Evolutionary conservation across 2,888 invertebrate genomes (phyloP).

Genomic region (Apoda limacodes): DNA sequence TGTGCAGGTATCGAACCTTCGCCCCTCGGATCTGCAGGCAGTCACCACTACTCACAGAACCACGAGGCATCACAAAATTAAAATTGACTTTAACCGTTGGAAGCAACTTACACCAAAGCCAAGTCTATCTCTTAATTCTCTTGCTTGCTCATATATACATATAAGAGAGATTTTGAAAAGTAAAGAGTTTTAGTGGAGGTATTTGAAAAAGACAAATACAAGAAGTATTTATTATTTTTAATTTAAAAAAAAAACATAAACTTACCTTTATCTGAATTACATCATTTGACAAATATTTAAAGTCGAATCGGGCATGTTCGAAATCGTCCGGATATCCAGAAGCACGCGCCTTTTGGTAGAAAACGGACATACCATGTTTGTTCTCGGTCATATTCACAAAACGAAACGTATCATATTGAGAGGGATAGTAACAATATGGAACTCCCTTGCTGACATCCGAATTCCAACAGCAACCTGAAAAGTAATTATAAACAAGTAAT

Average conservation of each 20-base stretch:
- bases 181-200: no score
- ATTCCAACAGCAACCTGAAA: slow-evolving; percentile 79
- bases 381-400: slow-evolving; percentile 72
- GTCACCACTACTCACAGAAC: no score
- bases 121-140: no score
- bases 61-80: no score
- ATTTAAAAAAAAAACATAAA: not conserved
- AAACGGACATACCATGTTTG: slow-evolving; percentile 70
- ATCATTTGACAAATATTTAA: slow-evolving; percentile 72
- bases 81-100: no score
- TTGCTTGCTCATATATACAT: no score
- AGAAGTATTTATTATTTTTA: not conserved
- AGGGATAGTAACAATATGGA: slow-evolving; percentile 82
- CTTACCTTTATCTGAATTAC: slow-evolving; percentile 76
- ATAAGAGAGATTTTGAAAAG: no score
- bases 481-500: no score
- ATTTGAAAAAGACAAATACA: no score
- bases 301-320: slow-evolving; percentile 67
- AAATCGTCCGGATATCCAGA: slow-evolving; percentile 78
- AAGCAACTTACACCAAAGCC: no score
- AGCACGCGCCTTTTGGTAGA: slow-evolving; percentile 59
- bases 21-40: no score
- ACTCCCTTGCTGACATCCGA: slow-evolving; percentile 50
- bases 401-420: slow-evolving; percentile 73
- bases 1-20: no score